Evolutionary conservation across 2,888 invertebrate genomes (phyloP).

Genomic region (Drosophila neonasuta): DNA sequence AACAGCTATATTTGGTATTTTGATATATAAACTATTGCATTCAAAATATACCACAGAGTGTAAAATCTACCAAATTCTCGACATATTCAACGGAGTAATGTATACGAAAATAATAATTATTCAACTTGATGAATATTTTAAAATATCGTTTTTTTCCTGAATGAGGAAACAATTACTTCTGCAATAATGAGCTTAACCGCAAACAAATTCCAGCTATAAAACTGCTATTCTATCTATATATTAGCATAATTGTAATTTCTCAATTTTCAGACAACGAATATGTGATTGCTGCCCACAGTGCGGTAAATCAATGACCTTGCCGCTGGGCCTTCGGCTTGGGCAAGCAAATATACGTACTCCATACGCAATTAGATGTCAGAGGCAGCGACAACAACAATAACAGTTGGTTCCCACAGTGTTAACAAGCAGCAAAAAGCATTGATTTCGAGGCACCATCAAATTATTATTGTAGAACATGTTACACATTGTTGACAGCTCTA

Average conservation of each 20-base stretch:
- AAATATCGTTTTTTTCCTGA: too few relatives aligned
- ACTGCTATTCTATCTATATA: too few relatives aligned
- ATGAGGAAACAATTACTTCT: too few relatives aligned
- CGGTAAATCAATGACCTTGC: conserved; percentile 28
- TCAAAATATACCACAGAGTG: too few relatives aligned
- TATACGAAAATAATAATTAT: too few relatives aligned
- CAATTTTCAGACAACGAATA: neutral
- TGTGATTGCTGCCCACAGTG: neutral
- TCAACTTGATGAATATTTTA: too few relatives aligned
- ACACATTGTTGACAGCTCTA: neutral
- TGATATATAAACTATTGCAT: too few relatives aligned
- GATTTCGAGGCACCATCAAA: conserved; percentile 9
- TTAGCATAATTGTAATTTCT: neutral
- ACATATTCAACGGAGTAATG: too few relatives aligned
- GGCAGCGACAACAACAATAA: conserved; percentile 9
- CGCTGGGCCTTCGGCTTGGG: conserved; percentile 29
- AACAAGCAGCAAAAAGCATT: conserved; percentile 13
- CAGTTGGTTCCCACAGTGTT: conserved; percentile 28
- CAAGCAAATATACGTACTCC: conserved; percentile 21
- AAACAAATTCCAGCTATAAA: too few relatives aligned
- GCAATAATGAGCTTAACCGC: too few relatives aligned
- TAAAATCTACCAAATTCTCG: too few relatives aligned
- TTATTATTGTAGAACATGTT: conserved; percentile 8
- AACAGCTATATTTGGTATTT: too few relatives aligned
- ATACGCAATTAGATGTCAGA: conserved; percentile 34